A percentile compares a stretch with the other conserved stretches of the same genome.
Evolutionary conservation across 2,888 invertebrate genomes (phyloP).

Genomic region (Archips xylosteana): DNA sequence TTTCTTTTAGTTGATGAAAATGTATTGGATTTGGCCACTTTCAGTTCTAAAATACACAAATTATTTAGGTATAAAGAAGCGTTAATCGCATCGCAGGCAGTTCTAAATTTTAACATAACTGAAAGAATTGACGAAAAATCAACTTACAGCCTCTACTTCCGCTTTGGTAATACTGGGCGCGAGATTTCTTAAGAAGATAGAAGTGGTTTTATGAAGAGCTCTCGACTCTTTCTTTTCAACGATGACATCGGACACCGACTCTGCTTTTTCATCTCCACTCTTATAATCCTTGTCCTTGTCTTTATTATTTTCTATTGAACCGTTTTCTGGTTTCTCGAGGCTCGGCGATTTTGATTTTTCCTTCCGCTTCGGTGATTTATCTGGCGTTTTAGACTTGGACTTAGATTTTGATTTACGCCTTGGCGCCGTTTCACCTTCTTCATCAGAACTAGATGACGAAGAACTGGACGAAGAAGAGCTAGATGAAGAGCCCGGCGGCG

Average conservation of each 20-base stretch:
- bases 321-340: slow-evolving; percentile 58
- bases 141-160: slow-evolving; percentile 96
- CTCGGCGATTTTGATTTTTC: slow-evolving; percentile 70
- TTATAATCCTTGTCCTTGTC: slow-evolving; percentile 68
- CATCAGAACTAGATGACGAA: slow-evolving; percentile 82
- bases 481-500: slow-evolving; percentile 81
- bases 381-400: slow-evolving; percentile 76
- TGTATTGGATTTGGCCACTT: no score
- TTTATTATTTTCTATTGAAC: slow-evolving; percentile 58
- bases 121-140: neutral
- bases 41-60: no score
- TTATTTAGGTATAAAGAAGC: neutral
- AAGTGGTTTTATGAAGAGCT: slow-evolving; percentile 97
- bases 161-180: slow-evolving; percentile 98
- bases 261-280: slow-evolving; percentile 76
- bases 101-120: neutral
- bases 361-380: slow-evolving; percentile 69
- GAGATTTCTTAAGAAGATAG: slow-evolving; percentile 98
- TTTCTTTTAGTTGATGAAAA: no score
- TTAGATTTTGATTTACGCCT: slow-evolving; percentile 77
- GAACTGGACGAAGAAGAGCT: slow-evolving; percentile 83
- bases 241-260: slow-evolving; percentile 81
- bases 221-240: slow-evolving; percentile 84
- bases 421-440: slow-evolving; percentile 72
- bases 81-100: neutral